A percentile compares a stretch with the other conserved stretches of the same genome.
Evolutionary conservation across 2,888 invertebrate genomes (phyloP).

Genomic region (Trypoxylon attenuatum): DNA sequence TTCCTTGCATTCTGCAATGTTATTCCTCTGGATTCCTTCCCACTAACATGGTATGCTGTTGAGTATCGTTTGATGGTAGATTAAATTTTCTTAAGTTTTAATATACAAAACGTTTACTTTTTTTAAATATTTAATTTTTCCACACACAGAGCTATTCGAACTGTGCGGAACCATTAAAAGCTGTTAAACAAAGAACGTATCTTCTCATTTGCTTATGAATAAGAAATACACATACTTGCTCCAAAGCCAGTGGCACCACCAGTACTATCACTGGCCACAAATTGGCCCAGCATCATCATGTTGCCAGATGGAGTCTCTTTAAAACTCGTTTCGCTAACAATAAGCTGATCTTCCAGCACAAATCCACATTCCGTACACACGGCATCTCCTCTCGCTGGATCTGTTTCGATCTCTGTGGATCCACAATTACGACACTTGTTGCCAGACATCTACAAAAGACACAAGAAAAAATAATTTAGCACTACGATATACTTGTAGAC

Average conservation of each 20-base stretch:
- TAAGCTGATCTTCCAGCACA: conserved; percentile 96
- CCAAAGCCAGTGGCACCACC: conserved; percentile 90
- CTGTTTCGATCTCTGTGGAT: conserved; percentile 94
- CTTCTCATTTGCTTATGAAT: background rate
- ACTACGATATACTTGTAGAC: too few species aligned
- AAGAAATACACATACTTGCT: conserved; percentile 75
- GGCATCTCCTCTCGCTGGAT: conserved; percentile 94
- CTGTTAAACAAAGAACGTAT: too few species aligned
- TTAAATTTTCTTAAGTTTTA: too few species aligned
- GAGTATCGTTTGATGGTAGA: too few species aligned
- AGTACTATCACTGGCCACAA: conserved; percentile 92
- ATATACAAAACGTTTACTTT: too few species aligned
- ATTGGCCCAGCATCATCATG: conserved; percentile 92
- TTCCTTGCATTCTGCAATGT: conserved; percentile 92
- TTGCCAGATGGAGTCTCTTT: conserved; percentile 94
- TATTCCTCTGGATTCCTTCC: conserved; percentile 93
- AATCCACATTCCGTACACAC: conserved; percentile 98
- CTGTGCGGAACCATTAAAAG: background rate
- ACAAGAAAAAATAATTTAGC: background rate
- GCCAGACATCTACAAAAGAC: conserved; percentile 76
- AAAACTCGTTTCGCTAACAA: conserved; percentile 97
- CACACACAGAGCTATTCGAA: too few species aligned
- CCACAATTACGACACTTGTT: conserved; percentile 91
- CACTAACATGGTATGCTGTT: conserved; percentile 87
- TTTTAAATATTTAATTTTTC: too few species aligned